Percentiles rank a stretch among this genome's conserved stretches.
These are phyloP conservation scores for Muraenolepis orangiensis DNA, from an alignment of 2,797 vertebrate species.

Conservation along the genomic window DNA sequence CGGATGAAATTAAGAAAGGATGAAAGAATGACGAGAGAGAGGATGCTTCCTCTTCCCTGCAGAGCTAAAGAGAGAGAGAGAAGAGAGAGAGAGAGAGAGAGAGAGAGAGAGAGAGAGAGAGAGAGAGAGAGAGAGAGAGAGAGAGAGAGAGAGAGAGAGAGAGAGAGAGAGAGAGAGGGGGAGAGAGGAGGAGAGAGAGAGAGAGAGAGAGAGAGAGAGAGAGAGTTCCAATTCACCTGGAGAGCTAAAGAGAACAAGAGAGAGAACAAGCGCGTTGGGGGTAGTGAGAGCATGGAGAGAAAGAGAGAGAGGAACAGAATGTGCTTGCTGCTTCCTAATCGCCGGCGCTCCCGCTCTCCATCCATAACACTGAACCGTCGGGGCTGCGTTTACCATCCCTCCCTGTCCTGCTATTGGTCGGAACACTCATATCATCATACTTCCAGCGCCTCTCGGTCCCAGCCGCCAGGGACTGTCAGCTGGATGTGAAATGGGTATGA, in stretches of 20 bases:
- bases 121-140: too few species aligned
- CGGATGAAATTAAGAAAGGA: not conserved
- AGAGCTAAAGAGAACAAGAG: not conserved
- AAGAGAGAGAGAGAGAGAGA: not conserved
- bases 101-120: not conserved
- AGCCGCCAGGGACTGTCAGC: constrained; percentile 9
- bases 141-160: not conserved
- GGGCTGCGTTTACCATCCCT: not conserved
- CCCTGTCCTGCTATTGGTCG: not conserved
- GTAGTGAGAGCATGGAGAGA: not conserved
- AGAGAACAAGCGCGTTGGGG: not conserved
- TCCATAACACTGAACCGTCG: not conserved
- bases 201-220: too few species aligned
- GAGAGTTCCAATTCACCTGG: not conserved
- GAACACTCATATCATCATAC: not conserved
- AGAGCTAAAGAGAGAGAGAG: too few species aligned
- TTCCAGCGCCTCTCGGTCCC: not conserved
- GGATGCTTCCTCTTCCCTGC: not conserved
- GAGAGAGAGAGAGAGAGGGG: not conserved
- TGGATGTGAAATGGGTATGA: constrained; percentile 15
- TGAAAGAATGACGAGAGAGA: not conserved
- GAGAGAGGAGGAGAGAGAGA: not conserved
- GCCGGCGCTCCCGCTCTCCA: not conserved
- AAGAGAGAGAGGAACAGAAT: not conserved
- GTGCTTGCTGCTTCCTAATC: not conserved